Base-by-base conservation (phyloP, 2,113 vertebrate species). In the Barbus barbus region DNA sequence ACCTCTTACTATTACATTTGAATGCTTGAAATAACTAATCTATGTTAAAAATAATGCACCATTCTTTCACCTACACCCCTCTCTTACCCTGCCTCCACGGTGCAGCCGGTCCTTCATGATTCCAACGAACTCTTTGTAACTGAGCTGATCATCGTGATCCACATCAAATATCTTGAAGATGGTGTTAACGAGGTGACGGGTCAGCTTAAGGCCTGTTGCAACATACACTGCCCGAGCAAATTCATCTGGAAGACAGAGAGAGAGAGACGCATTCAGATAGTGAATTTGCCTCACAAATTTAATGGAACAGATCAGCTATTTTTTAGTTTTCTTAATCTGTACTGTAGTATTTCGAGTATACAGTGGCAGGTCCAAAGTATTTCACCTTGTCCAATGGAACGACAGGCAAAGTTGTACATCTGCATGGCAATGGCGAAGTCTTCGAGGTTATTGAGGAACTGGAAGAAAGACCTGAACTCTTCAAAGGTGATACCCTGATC, bases 121-220 rank as follows among this genome's bases (percentile, higher is more conserved):
- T 85, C 98, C 97, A 0, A 99, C 97, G 92, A 99, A 99, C 94
- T 99, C 98, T 92, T 98, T 99, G 63, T 99, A 96, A 91, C 97
- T 98, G 89, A 99, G 91, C 89, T 98, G 97, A 91, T 98, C 97
- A 67, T 99, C 98, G 86, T 96, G 97, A 92, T 99, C 98, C 0
- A 98, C 97, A 44, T 99, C 98, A 91, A 99, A 99, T 91, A 99
- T 99, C 93, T 98, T 99, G 92, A 99, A 99, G 89, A 99, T 96
- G 16, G 98, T 99, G 92, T 97, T 95, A 28, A 99, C 98, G 84
- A 99, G 94, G 92, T 99, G 98, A 38, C 96, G 93, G 22, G 98
- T 98, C 89, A 99, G 95, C 88, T 98, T 98, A 84, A 99, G 95
- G 38, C 97, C 97, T 18, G 98, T 99, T 81, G 98, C 97, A 90